Percentiles rank a stretch among this genome's conserved stretches.
Conservation (phyloP, 2,797 vertebrate species). For the Dallia pectoralis region DNA sequence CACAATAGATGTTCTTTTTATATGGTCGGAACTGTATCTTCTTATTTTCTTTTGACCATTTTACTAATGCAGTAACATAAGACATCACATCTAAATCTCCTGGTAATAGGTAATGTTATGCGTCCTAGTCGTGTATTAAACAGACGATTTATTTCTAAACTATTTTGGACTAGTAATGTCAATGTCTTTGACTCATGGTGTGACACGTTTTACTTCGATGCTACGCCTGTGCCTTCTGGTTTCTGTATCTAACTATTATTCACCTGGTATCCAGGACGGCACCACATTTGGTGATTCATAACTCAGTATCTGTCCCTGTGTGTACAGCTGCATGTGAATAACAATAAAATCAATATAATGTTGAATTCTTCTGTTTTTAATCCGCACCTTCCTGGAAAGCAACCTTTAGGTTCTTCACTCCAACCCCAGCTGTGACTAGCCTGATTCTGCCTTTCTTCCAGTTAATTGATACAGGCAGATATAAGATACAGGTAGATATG, state of each 20-base stretch:
- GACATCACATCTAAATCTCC: conserved; percentile 46
- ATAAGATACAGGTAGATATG: no score
- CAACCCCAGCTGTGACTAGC: no score
- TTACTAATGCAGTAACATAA: conserved; percentile 42
- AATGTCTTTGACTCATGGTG: conserved; percentile 41
- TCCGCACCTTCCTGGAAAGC: no score
- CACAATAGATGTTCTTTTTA: conserved; percentile 24
- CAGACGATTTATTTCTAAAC: conserved; percentile 26
- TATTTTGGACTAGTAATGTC: conserved; percentile 43
- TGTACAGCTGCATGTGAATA: conserved; percentile 73
- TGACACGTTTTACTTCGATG: conserved; percentile 67
- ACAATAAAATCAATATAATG: conserved; percentile 61
- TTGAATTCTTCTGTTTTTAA: conserved; percentile 1
- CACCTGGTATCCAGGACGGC: conserved; percentile 78
- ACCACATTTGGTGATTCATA: conserved; percentile 64
- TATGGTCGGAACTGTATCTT: conserved; percentile 40
- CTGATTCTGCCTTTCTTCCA: no score
- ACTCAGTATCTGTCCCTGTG: conserved; percentile 53
- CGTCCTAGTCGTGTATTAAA: conserved; percentile 56
- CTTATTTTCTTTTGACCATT: conserved; percentile 17
- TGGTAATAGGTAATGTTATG: conserved; percentile 50
- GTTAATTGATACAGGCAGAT: no score
- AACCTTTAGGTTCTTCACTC: no score
- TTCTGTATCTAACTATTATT: conserved; percentile 65
- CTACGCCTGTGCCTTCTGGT: conserved; percentile 71